Conservation (phyloP, 1,140 invertebrate species). For the Bombus turneri region DNA sequence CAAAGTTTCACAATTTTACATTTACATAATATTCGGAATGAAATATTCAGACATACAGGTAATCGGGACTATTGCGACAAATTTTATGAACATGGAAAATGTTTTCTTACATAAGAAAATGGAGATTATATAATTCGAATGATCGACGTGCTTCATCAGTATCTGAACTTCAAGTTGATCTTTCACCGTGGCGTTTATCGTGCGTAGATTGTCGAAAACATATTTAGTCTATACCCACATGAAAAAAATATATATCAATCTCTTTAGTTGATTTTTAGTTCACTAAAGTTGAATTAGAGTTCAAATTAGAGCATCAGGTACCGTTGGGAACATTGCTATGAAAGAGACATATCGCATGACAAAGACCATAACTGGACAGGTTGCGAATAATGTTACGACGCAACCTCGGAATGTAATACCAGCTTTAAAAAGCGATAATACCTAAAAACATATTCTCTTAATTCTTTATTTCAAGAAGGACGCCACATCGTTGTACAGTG, state of each 20-base stretch:
- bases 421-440: background rate
- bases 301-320: background rate
- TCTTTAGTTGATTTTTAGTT: too few relatives aligned
- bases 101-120: background rate
- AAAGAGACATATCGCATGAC: background rate
- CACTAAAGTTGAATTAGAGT: rapidly evolving
- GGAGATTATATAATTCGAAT: background rate
- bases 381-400: rapidly evolving
- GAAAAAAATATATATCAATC: background rate
- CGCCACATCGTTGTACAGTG: rapidly evolving
- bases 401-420: background rate
- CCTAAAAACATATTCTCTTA: rapidly evolving
- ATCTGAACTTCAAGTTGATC: background rate
- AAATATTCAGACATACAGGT: too few relatives aligned
- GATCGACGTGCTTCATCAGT: background rate
- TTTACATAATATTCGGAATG: too few relatives aligned
- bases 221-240: background rate
- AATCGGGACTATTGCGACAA: rapidly evolving
- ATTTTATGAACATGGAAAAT: background rate
- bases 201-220: background rate
- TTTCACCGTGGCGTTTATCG: background rate
- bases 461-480: too few relatives aligned
- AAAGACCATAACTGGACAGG: background rate
- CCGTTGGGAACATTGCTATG: background rate
- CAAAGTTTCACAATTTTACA: too few relatives aligned